Evolutionary conservation across 2,113 vertebrate genomes (phyloP).

Genomic region (Ophthalmolycus amberensis): DNA sequence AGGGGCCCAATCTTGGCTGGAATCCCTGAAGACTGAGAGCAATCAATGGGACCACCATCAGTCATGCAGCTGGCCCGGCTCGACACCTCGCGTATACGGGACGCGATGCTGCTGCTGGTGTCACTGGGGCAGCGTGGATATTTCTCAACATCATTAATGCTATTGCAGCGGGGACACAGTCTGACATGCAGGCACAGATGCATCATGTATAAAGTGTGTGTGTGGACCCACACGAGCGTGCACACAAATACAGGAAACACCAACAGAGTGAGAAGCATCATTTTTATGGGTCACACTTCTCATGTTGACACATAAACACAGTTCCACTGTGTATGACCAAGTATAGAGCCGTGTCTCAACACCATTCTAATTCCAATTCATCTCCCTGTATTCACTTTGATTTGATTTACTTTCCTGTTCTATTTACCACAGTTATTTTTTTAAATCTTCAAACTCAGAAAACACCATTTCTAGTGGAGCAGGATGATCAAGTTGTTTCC

Average conservation of each 20-base stretch:
- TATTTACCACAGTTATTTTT: background rate
- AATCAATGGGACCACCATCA: conserved; percentile 81
- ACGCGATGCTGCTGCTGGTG: conserved; percentile 60
- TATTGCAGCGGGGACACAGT: conserved; percentile 27
- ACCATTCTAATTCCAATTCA: background rate
- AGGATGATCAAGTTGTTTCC: background rate
- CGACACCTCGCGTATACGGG: conserved; percentile 64
- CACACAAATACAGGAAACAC: conserved; percentile 12
- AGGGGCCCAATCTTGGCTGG: conserved; percentile 76
- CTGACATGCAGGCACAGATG: conserved; percentile 34
- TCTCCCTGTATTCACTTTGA: background rate
- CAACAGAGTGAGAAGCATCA: background rate
- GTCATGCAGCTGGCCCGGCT: conserved; percentile 73
- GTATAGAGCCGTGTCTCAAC: background rate
- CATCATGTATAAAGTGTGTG: conserved; percentile 19
- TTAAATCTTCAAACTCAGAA: background rate
- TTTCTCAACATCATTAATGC: conserved; percentile 66
- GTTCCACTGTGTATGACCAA: background rate
- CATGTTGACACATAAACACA: background rate
- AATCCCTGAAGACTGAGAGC: conserved; percentile 72
- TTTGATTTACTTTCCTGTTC: background rate
- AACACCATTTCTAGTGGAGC: no score
- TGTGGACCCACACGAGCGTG: no score
- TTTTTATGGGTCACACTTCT: conserved; percentile 11
- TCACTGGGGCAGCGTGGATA: conserved; percentile 51